A percentile compares a stretch with the other conserved stretches of the same genome.
phyloP scores from a whole-genome alignment of 2,797 vertebrate species.

The Momotus momota region DNA sequence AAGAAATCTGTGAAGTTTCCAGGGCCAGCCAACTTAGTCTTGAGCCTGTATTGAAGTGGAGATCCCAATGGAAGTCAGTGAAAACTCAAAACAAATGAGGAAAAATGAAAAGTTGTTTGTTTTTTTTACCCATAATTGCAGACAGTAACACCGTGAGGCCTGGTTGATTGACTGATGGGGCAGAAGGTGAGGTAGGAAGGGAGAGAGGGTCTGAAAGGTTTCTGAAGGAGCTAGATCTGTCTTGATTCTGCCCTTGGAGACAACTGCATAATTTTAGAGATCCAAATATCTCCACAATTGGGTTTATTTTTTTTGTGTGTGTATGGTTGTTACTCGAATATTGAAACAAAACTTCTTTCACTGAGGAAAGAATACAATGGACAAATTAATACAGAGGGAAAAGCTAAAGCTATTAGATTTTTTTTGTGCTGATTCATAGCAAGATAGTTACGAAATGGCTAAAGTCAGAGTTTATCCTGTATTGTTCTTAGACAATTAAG shows the following conservation, averaged over 20 bases:
- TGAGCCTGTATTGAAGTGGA: background rate
- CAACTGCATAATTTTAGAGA: background rate
- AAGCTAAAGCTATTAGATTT: background rate
- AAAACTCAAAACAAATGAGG: background rate
- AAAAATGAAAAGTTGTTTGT: background rate
- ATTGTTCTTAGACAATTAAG: background rate
- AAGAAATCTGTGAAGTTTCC: background rate
- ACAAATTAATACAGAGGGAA: background rate
- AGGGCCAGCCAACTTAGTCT: background rate
- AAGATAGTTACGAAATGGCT: background rate
- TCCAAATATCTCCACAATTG: background rate
- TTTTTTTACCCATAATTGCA: background rate
- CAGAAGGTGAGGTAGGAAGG: background rate
- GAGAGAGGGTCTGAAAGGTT: background rate
- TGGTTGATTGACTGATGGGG: background rate
- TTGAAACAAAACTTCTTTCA: background rate
- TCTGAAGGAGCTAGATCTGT: background rate
- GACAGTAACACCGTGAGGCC: background rate
- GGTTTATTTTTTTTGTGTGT: background rate
- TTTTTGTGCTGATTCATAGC: background rate
- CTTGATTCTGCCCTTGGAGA: background rate
- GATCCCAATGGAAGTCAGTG: background rate
- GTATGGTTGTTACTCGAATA: background rate
- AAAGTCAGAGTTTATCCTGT: background rate
- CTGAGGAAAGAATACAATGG: background rate